Conservation (phyloP, 2,888 invertebrate species). For the Zootermopsis nevadensis region DNA sequence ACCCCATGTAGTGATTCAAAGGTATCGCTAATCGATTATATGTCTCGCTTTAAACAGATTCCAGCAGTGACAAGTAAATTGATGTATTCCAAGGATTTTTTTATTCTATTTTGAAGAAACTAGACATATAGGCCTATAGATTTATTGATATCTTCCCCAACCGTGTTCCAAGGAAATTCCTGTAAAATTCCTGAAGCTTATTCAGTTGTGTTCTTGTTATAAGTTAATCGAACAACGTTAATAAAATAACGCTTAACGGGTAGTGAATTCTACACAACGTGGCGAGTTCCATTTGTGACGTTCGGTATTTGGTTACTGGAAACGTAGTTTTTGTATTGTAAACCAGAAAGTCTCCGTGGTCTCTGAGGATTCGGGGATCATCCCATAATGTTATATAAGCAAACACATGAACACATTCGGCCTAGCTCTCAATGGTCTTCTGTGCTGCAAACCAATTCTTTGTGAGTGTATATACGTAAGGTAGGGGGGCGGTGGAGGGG, state of each 20-base stretch:
- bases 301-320: slow-evolving; percentile 3
- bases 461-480: slow-evolving; percentile 5
- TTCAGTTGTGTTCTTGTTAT: too few relatives aligned
- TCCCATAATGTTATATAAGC: slow-evolving; percentile 28
- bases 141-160: too few relatives aligned
- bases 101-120: too few relatives aligned
- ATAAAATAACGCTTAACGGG: too few relatives aligned
- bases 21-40: not conserved
- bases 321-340: not conserved
- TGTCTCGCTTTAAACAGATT: not conserved
- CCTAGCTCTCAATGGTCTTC: not conserved
- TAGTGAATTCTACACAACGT: not conserved
- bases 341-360: not conserved
- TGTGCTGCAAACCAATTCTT: slow-evolving; percentile 15
- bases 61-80: too few relatives aligned
- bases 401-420: not conserved
- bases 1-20: not conserved
- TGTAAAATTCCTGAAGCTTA: too few relatives aligned
- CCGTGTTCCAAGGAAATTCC: too few relatives aligned
- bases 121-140: too few relatives aligned
- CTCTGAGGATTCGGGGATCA: slow-evolving; percentile 17
- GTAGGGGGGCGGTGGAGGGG: too few relatives aligned
- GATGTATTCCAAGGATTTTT: too few relatives aligned
- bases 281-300: not conserved
- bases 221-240: too few relatives aligned